Conservation (phyloP, 2,113 vertebrate species). For the Lamprologus ornatipinnis region DNA sequence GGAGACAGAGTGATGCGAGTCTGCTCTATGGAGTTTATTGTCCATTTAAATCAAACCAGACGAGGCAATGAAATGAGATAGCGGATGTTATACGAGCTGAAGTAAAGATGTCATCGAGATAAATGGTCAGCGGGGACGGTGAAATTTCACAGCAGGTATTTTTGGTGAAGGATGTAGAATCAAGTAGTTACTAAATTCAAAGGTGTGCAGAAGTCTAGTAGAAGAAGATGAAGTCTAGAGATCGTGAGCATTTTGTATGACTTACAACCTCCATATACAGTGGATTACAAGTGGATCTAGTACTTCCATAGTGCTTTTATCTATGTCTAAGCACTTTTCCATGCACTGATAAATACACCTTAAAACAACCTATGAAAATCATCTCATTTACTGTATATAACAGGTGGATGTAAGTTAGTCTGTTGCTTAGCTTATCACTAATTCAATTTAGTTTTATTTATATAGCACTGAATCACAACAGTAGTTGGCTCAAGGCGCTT, state of each 20-base stretch:
- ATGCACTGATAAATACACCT: neutral
- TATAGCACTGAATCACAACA: neutral
- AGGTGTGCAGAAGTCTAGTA: neutral
- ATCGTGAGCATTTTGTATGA: neutral
- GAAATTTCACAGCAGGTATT: neutral
- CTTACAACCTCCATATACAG: neutral
- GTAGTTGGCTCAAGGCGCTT: neutral
- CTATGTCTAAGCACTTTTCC: neutral
- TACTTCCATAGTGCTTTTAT: neutral
- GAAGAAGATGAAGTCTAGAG: neutral
- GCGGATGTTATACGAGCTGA: neutral
- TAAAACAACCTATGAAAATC: neutral
- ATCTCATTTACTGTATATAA: neutral
- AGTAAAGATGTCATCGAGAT: neutral
- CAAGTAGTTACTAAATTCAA: neutral
- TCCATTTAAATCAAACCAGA: slow-evolving; percentile 1
- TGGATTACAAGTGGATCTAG: neutral
- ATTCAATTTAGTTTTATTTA: neutral
- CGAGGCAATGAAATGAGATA: neutral
- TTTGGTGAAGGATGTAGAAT: neutral
- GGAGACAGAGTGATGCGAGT: neutral
- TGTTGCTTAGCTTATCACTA: neutral
- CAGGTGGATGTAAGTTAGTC: neutral
- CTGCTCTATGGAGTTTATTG: neutral
- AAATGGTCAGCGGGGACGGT: neutral